Conservation (phyloP, 2,113 vertebrate genomes). For the Aythya baeri region DNA sequence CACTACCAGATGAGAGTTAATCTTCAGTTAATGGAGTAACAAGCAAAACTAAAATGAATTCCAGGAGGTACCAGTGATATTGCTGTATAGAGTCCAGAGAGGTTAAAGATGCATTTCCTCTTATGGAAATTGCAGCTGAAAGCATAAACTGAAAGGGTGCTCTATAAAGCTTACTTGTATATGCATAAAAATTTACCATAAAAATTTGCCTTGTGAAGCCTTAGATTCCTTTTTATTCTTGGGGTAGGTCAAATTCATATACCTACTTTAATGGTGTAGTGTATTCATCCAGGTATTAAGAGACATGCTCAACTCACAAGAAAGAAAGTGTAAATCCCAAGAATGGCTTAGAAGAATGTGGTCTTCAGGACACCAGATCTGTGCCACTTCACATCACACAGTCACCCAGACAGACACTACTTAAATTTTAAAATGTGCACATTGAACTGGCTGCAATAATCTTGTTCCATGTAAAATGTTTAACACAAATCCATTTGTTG, state of each 20-base stretch:
- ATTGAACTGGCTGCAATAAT: constrained; percentile 11
- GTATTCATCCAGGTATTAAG: neutral
- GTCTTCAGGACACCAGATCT: neutral
- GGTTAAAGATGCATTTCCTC: neutral
- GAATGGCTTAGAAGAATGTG: neutral
- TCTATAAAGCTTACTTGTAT: neutral
- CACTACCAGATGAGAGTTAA: neutral
- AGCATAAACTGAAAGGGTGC: neutral
- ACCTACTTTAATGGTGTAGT: neutral
- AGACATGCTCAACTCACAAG: neutral
- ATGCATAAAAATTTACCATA: no score
- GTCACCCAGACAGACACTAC: neutral
- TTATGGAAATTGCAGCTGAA: neutral
- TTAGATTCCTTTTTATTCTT: neutral
- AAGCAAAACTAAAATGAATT: constrained; percentile 1
- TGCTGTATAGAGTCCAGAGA: neutral
- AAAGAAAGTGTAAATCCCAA: constrained; percentile 4
- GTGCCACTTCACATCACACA: neutral
- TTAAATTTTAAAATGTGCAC: constrained; percentile 13
- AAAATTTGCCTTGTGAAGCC: neutral
- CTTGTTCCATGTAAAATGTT: constrained; percentile 46
- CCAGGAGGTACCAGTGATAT: neutral
- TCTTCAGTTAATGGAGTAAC: neutral
- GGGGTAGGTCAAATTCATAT: neutral
- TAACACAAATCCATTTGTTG: constrained; percentile 53